Conservation (phyloP, 2,797 vertebrate genomes). For the Oreortyx pictus region DNA sequence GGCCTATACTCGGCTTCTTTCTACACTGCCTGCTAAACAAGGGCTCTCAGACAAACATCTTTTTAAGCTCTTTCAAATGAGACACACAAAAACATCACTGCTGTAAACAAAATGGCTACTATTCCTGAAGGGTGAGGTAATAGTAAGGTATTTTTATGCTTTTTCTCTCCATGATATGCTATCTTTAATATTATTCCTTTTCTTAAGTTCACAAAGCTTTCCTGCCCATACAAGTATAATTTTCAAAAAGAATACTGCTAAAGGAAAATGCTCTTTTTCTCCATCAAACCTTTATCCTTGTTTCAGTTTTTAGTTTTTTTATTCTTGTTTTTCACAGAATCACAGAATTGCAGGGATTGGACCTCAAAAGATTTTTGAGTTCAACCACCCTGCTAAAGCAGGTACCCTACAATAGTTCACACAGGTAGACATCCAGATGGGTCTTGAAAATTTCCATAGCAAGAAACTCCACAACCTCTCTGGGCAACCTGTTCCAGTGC, state of each 20-base stretch:
- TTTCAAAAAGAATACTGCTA: not conserved
- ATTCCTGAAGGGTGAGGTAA: not conserved
- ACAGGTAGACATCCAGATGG: no score
- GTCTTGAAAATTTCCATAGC: no score
- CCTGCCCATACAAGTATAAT: not conserved
- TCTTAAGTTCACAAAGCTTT: not conserved
- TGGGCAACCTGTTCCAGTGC: no score
- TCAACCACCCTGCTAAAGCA: no score
- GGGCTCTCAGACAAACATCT: not conserved
- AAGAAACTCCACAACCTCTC: no score
- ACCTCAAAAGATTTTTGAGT: no score
- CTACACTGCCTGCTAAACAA: not conserved
- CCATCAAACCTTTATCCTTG: not conserved
- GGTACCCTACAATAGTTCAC: no score
- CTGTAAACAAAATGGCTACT: not conserved
- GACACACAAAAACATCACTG: not conserved
- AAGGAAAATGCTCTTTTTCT: not conserved
- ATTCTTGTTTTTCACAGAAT: not conserved
- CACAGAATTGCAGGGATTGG: no score
- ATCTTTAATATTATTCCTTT: not conserved
- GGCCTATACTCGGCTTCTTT: not conserved
- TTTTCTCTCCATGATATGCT: not conserved
- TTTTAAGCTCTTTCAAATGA: not conserved
- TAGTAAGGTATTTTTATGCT: not conserved
- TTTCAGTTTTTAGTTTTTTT: not conserved